phyloP scores from a whole-genome alignment of 2,797 vertebrate genomes.

The Corythornis leucogaster region DNA sequence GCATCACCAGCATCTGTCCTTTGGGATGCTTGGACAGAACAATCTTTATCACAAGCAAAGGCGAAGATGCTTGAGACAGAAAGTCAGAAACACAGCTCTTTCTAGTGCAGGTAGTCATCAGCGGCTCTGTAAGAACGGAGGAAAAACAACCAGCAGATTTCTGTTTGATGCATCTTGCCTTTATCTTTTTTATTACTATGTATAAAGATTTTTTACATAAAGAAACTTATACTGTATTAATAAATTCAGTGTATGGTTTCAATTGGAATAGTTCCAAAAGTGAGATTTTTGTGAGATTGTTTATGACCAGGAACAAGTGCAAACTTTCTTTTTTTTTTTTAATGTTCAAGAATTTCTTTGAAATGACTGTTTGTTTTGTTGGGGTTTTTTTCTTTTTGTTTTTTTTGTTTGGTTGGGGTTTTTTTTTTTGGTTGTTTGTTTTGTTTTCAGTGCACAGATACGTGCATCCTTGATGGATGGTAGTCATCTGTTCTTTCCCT shows the following conservation, averaged over 20 bases:
- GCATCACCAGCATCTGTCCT: conserved; percentile 80
- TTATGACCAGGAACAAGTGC: conserved; percentile 79
- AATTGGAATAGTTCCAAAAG: conserved; percentile 81
- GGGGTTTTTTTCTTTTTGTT: neutral
- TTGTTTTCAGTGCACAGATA: conserved; percentile 55
- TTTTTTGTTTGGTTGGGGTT: neutral
- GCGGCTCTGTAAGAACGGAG: conserved; percentile 83
- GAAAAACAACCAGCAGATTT: conserved; percentile 84
- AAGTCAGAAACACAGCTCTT: conserved; percentile 81
- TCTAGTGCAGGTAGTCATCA: conserved; percentile 81
- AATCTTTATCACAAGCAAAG: conserved; percentile 82
- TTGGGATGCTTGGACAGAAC: conserved; percentile 83
- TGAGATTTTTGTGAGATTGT: conserved; percentile 80
- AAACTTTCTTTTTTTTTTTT: conserved; percentile 73
- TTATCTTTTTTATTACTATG: conserved; percentile 94
- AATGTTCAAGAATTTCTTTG: conserved; percentile 73
- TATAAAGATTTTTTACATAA: conserved; percentile 96
- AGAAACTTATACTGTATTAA: conserved; percentile 87
- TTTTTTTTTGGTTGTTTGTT: conserved; percentile 1
- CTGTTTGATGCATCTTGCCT: conserved; percentile 98
- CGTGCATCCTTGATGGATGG: conserved; percentile 73
- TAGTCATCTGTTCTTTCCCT: conserved; percentile 74
- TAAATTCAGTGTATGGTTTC: conserved; percentile 86
- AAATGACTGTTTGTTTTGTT: conserved; percentile 48
- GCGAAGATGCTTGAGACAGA: conserved; percentile 93